Conservation (phyloP, 2,888 invertebrate genomes). For the Tolmerus cingulatus region DNA sequence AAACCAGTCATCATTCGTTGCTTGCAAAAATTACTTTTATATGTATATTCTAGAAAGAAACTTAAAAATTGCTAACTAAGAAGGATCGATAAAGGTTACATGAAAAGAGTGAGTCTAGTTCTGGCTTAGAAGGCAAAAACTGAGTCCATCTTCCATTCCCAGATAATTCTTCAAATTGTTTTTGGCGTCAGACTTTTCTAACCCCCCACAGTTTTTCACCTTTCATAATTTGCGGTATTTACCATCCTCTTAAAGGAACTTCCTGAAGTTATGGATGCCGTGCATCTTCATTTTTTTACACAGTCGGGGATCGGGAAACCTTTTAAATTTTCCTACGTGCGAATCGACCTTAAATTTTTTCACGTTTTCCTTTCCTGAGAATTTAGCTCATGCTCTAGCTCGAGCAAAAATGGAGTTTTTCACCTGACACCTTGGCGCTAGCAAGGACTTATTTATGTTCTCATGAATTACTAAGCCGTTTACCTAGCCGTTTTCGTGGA, state of each 20-base stretch:
- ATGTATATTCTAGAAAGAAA: background rate
- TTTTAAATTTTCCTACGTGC: conserved; percentile 2
- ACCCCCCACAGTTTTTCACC: background rate
- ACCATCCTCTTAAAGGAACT: background rate
- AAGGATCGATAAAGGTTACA: background rate
- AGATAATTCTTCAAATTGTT: background rate
- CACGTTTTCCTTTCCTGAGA: background rate
- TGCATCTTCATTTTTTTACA: background rate
- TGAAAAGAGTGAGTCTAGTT: background rate
- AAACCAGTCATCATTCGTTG: no score
- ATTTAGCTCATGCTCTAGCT: background rate
- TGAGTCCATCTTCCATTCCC: background rate
- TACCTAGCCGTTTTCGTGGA: background rate
- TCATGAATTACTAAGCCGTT: conserved; percentile 17
- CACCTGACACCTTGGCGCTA: background rate
- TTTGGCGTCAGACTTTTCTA: background rate
- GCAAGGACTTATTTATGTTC: conserved; percentile 4
- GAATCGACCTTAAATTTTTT: conserved; percentile 15
- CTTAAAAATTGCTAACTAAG: background rate
- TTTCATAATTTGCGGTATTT: background rate
- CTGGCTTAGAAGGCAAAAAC: background rate
- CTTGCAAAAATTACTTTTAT: no score
- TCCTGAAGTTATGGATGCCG: background rate
- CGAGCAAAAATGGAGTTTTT: background rate
- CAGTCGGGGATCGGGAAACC: background rate